These are phyloP conservation scores for Echiichthys vipera DNA, from an alignment of 2,797 vertebrate genomes.

Conservation along the genomic window DNA sequence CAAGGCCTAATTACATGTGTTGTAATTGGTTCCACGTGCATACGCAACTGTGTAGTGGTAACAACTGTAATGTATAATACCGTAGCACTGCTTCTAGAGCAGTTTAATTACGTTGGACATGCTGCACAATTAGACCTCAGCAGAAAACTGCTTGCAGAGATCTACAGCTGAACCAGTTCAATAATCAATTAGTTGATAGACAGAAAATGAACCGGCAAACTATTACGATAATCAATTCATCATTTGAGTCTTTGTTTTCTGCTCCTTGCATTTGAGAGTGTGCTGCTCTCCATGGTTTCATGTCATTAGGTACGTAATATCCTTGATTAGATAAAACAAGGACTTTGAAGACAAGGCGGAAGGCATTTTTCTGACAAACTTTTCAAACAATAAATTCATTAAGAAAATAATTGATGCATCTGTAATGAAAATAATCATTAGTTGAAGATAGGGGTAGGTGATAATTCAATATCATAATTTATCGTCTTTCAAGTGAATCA, in stretches of 20 bases:
- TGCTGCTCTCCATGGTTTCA: no score
- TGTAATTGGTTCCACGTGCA: conserved; percentile 67
- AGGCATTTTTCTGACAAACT: no score
- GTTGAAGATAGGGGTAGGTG: no score
- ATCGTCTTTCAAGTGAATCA: no score
- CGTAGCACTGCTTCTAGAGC: conserved; percentile 63
- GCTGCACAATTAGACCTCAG: conserved; percentile 75
- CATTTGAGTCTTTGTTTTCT: background rate
- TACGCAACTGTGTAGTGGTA: conserved; percentile 33
- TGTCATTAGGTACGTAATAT: background rate
- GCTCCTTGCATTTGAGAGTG: background rate
- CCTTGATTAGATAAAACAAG: no score
- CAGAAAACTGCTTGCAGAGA: conserved; percentile 57
- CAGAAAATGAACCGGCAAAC: background rate
- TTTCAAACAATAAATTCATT: background rate
- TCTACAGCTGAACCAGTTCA: background rate
- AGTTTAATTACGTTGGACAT: conserved; percentile 78
- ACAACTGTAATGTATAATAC: conserved; percentile 58
- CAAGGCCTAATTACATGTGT: conserved; percentile 61
- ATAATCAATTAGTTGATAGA: conserved; percentile 1
- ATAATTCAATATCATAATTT: no score
- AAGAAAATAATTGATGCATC: background rate
- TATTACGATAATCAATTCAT: background rate
- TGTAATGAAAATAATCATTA: background rate
- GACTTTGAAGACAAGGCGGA: background rate